Conservation (phyloP, 2,113 vertebrate species). For the Zingel zingel region DNA sequence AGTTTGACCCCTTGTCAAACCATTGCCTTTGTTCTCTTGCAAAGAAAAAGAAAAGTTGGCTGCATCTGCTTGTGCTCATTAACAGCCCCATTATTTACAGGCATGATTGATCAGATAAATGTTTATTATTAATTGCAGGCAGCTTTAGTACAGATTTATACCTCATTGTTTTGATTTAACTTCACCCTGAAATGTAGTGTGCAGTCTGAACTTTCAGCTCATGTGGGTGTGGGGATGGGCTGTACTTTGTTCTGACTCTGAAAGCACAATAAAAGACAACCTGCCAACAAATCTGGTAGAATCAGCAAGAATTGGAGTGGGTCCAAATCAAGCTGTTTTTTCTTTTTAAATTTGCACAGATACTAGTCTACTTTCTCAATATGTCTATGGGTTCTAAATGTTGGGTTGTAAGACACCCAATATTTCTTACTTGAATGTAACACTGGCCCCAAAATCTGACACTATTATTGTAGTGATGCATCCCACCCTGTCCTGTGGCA, state of each 20-base stretch:
- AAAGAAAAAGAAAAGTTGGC: conserved; percentile 24
- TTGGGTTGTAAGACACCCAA: not conserved
- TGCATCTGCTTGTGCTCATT: conserved; percentile 36
- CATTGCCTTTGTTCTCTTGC: conserved; percentile 54
- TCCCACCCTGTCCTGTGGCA: conserved; percentile 23
- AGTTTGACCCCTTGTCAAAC: conserved; percentile 60
- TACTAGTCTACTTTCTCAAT: not conserved
- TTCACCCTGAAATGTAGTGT: conserved; percentile 25
- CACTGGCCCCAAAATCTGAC: not conserved
- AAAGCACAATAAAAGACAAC: conserved; percentile 72
- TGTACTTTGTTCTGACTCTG: conserved; percentile 65
- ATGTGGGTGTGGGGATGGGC: conserved; percentile 70
- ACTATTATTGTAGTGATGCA: conserved; percentile 2
- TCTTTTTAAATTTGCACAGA: conserved; percentile 10
- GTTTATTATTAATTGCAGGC: conserved; percentile 41
- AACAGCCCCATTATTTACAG: conserved; percentile 10
- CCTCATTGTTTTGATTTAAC: conserved; percentile 35
- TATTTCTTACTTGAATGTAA: not conserved
- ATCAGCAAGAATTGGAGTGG: conserved; percentile 38
- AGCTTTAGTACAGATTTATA: conserved; percentile 30
- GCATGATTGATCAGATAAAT: conserved; percentile 25
- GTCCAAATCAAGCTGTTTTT: conserved; percentile 26
- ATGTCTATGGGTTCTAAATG: not conserved
- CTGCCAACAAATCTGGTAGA: conserved; percentile 64
- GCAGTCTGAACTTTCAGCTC: conserved; percentile 42